Evolutionary conservation across 1,140 invertebrate genomes (phyloP).

Genomic region (Littorina saxatilis): DNA sequence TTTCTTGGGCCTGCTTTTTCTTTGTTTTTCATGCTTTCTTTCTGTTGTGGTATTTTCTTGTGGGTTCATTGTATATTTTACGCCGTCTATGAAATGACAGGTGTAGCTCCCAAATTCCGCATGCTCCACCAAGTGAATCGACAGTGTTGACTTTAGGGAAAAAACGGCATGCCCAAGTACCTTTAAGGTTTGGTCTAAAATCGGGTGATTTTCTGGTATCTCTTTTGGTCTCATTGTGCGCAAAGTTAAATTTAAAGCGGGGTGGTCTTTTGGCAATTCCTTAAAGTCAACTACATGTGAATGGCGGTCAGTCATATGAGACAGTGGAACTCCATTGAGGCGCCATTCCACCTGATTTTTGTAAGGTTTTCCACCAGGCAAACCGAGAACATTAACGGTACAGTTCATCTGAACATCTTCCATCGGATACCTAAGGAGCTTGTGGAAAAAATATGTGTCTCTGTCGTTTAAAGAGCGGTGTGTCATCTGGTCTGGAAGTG

Average conservation of each 20-base stretch:
- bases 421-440: slow-evolving; percentile 27
- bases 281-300: background rate
- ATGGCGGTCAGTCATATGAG: background rate
- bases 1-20: background rate
- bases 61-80: background rate
- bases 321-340: slow-evolving; percentile 8
- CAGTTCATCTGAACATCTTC: slow-evolving; percentile 29
- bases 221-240: too few species aligned
- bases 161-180: background rate
- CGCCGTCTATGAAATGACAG: slow-evolving; percentile 3
- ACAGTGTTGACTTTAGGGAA: background rate
- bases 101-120: slow-evolving; percentile 26
- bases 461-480: too few species aligned
- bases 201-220: too few species aligned
- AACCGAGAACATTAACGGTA: background rate
- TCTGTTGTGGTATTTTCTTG: background rate
- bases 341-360: slow-evolving; percentile 11
- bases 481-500: too few species aligned
- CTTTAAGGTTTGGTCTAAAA: background rate
- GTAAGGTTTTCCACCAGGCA: background rate
- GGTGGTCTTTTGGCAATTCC: background rate
- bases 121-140: background rate
- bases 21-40: background rate
- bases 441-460: background rate
- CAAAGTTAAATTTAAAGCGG: too few species aligned